Evolutionary conservation across 1,140 invertebrate genomes (phyloP), one percentile per base, ranked within the genome.

Genomic region (Drosophila murphyi): DNA sequence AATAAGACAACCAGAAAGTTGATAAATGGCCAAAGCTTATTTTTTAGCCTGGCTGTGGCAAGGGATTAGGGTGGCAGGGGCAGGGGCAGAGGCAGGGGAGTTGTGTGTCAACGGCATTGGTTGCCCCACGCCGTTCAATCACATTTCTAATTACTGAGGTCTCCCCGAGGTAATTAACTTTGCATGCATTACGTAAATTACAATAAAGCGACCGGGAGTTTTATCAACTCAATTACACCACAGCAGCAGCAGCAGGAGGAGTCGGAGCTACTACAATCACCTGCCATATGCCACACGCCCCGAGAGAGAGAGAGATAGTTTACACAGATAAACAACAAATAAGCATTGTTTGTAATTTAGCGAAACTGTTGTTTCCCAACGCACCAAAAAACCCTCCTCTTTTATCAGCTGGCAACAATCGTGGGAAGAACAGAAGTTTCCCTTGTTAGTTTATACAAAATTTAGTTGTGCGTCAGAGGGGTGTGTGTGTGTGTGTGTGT

Each of bases 341-440:
- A 89, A 88, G 83, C 83, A 80, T 88, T 89, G 85, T 89, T 82
- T 89, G 85, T 85, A 89, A 89, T 88, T 88, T 85, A 80, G 70
- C 80, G 70, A 83, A 77, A 80, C 68, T 71, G 73, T 68, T 77
- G 72, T 68, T 10, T 74, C 47, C 12, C 57, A 41, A 20, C 39
- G 3, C 47, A 7, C 7, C 5, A n/a, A 4, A 1, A 5, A 10
- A 10, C 45, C 3, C 51, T 45, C 59, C 43, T 60, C 56, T 71
- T 69, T 82, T 87, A 88, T 88, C 82, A 87, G 76, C 72, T 68
- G 70, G 64, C 50, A 71, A 73, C 72, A 69, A 87, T 87, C 82
- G 71, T n/a, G 54, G 69, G 50, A 39, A 71, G 60, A 20, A 20
- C 68, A 65, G 48, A 50, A 81, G 83, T 73, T 82, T 54, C 56